Percentiles rank a stretch among this genome's conserved stretches.
These are phyloP conservation scores for Hyles vespertilio DNA, from an alignment of 1,140 invertebrate genomes.

Conservation along the genomic window DNA sequence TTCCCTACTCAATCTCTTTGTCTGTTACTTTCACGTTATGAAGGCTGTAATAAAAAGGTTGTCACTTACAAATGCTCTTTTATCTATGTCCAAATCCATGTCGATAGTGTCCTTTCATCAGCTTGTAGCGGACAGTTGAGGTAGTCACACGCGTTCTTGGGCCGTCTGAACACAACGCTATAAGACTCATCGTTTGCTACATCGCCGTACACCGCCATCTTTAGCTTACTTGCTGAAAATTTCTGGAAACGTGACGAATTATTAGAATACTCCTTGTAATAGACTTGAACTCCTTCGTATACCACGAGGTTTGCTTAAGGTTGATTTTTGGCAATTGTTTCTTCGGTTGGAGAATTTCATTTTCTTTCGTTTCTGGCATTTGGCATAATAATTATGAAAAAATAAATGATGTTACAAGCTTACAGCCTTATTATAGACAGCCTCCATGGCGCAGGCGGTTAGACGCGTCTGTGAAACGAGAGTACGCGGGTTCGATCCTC, in stretches of 20 bases:
- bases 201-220: constrained; percentile 25
- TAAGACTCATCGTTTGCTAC: constrained; percentile 22
- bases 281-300: neutral
- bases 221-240: constrained; percentile 25
- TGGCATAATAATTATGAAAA: too few relatives aligned
- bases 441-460: too few relatives aligned
- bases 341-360: too few relatives aligned
- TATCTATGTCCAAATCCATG: constrained; percentile 22
- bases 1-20: neutral
- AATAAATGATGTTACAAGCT: too few relatives aligned
- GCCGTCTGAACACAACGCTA: constrained; percentile 13
- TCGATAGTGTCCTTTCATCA: constrained; percentile 24
- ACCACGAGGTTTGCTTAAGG: too few relatives aligned
- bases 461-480: too few relatives aligned
- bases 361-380: too few relatives aligned
- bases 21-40: neutral
- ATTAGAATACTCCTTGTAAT: neutral
- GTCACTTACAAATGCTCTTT: constrained; percentile 21
- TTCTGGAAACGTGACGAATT: constrained; percentile 15
- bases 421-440: too few relatives aligned
- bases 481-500: too few relatives aligned
- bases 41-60: neutral
- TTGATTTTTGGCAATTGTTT: too few relatives aligned
- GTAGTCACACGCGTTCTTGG: constrained; percentile 18
- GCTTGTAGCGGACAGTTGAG: constrained; percentile 23